phyloP scores from a whole-genome alignment of 1,140 invertebrate genomes.

The Microplitis demolitor region DNA sequence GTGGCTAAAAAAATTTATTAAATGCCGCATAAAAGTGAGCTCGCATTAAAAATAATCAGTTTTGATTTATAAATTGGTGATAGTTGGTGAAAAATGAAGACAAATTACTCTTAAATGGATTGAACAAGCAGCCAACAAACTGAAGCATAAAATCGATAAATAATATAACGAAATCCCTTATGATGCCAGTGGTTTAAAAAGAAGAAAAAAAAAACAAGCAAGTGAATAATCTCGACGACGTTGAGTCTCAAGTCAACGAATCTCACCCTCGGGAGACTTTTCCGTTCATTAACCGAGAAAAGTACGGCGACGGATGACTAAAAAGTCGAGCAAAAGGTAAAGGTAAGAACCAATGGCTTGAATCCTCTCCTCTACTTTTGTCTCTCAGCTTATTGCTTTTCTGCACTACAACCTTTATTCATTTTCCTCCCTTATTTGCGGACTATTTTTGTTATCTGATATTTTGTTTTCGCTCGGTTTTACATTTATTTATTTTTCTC shows the following conservation, averaged over 20 bases:
- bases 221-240: no score
- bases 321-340: not conserved
- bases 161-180: no score
- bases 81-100: no score
- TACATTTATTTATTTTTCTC: not conserved
- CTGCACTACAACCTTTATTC: conserved; percentile 12
- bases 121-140: no score
- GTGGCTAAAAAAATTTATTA: not conserved
- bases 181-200: no score
- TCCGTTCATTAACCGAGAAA: conserved; percentile 32
- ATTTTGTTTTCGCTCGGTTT: not conserved
- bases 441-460: not conserved
- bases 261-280: conserved; percentile 23
- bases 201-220: no score
- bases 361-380: not conserved
- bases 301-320: not conserved
- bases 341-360: not conserved
- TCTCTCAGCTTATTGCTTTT: conserved; percentile 26
- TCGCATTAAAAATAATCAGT: no score
- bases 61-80: no score
- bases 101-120: no score
- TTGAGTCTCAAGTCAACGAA: conserved; percentile 9
- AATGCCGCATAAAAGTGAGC: not conserved
- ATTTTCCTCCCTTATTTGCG: not conserved
- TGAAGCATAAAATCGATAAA: no score